Evolutionary conservation across 2,888 invertebrate species (phyloP).

Genomic region (Eulithis testata): DNA sequence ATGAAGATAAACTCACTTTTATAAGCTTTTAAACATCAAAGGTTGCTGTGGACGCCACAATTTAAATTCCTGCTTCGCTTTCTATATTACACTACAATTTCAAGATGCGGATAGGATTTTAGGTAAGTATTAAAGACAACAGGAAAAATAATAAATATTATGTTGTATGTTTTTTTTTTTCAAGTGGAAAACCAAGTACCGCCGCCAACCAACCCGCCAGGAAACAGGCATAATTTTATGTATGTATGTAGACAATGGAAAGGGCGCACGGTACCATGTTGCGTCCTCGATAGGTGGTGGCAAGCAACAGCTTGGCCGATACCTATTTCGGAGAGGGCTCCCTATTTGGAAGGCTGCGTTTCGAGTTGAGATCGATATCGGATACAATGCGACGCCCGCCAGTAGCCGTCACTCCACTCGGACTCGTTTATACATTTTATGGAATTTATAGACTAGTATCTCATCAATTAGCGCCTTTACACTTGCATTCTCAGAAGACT

Average conservation of each 20-base stretch:
- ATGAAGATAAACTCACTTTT: constrained; percentile 67
- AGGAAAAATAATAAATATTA: no score
- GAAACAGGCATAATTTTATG: constrained; percentile 5
- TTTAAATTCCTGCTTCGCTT: constrained; percentile 27
- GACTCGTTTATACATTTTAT: constrained; percentile 59
- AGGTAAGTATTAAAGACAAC: not conserved
- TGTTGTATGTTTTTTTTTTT: no score
- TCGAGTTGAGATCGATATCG: constrained; percentile 78
- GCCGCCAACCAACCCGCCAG: not conserved
- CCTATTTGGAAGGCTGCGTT: constrained; percentile 82
- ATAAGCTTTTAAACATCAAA: constrained; percentile 68
- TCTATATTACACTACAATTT: constrained; percentile 11
- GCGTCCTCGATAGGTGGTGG: constrained; percentile 70
- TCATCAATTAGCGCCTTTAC: constrained; percentile 30
- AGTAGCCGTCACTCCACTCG: constrained; percentile 63
- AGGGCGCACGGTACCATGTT: constrained; percentile 59
- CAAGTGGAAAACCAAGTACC: not conserved
- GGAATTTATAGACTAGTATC: constrained; percentile 30
- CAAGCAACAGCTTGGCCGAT: constrained; percentile 58
- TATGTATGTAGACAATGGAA: constrained; percentile 67
- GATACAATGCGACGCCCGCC: constrained; percentile 62
- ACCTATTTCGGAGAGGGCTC: constrained; percentile 77
- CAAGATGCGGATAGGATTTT: constrained; percentile 1
- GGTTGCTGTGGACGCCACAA: constrained; percentile 24
- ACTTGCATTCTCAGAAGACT: not conserved